Base-by-base conservation (phyloP, 1,140 invertebrate genomes). In the Lepidurus couesii region DNA sequence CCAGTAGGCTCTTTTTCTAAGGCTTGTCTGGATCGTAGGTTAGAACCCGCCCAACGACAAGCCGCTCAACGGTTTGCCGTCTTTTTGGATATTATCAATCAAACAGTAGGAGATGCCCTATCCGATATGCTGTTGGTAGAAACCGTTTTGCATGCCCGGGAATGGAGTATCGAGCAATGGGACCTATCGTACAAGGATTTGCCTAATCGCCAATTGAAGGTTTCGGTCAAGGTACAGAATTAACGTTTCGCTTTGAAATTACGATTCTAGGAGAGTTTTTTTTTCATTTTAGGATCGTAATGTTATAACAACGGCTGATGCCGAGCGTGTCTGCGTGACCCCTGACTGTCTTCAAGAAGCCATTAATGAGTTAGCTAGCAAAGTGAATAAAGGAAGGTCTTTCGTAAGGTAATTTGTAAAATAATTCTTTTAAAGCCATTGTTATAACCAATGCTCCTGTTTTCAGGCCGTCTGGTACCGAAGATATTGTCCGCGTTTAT, bases 31-130 rank as follows among this genome's bases (percentile, higher is more conserved):
- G 34, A 34, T 34, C 34, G 78, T 80, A 87, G 86, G 80, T 75
- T 85, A 78, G 80, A 83, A 26, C 82, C 83, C n/a, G 82, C 84
- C 78, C 84, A 87, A 81, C 84, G 83, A 81, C 78, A 85, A 80
- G 87, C 90, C 10, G 91, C 91, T 0, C 82, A 86, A 74, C 89
- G 89, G 77, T 85, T 98, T 26, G 81, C 87, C 11, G 85, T 87
- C 77, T 84, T 95, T 13, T 92, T 95, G 44, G 90, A 96, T 85
- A 85, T 98, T 79, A 96, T 96, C 21, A 98, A 98, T 84, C 94
- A 97, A 86, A 94, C 95, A 6, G 95, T 99, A 2, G 98, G 98
- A 0, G 98, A 99, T 88, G 97, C 97, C 0, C 90, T 99, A 21
- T 96, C 97, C 0, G 97, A 99, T 84, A 89, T 99, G 88, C 86